These are phyloP conservation scores for Eulemur macaco DNA, from an alignment of 2,113 vertebrate species.

Conservation along the genomic window DNA sequence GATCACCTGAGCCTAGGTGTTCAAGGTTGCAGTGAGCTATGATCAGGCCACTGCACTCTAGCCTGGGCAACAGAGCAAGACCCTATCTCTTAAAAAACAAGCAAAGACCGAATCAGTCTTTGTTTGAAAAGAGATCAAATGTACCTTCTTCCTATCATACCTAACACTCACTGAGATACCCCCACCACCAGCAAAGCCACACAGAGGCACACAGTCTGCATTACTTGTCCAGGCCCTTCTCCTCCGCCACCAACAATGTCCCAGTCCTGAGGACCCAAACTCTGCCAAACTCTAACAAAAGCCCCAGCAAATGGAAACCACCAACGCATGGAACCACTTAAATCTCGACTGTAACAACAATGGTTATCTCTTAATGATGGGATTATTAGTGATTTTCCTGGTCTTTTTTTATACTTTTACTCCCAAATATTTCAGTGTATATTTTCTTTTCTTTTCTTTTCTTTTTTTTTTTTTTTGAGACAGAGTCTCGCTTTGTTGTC, in stretches of 20 bases:
- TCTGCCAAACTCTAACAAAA: background rate
- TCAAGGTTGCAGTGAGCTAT: too few relatives aligned
- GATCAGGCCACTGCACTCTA: too few relatives aligned
- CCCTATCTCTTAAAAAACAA: too few relatives aligned
- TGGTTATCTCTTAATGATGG: background rate
- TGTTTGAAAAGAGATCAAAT: background rate
- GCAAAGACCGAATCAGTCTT: background rate
- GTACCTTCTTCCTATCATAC: background rate
- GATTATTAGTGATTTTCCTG: conserved; percentile 4
- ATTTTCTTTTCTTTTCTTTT: too few relatives aligned
- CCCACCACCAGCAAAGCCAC: background rate
- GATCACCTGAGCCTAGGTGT: too few relatives aligned
- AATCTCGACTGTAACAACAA: background rate
- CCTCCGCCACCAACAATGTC: background rate
- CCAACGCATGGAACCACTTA: background rate
- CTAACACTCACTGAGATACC: background rate
- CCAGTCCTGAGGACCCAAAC: background rate
- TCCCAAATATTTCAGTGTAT: too few relatives aligned
- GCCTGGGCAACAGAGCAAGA: too few relatives aligned
- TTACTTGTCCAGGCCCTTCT: background rate
- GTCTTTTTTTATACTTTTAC: background rate
- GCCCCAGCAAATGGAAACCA: background rate
- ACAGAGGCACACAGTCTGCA: background rate
- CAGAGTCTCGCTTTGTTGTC: too few relatives aligned
- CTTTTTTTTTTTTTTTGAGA: too few relatives aligned